A percentile compares a stretch with the other conserved stretches of the same genome.
Evolutionary conservation across 2,113 vertebrate species (phyloP).

Genomic region (Pedetes capensis): DNA sequence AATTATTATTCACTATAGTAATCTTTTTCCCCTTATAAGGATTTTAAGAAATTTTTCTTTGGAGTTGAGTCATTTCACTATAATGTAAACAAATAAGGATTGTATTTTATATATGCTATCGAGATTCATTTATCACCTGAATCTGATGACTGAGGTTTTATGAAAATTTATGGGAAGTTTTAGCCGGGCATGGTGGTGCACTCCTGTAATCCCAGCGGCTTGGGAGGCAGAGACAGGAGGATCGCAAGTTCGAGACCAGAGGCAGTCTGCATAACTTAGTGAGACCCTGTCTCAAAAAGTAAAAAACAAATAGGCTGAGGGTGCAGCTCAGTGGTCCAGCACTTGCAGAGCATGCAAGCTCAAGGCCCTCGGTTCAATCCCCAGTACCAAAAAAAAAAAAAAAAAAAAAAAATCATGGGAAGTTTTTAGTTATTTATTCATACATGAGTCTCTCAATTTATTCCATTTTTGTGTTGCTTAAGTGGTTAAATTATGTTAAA

Average conservation of each 20-base stretch:
- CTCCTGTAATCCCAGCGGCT: too few species aligned
- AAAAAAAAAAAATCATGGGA: too few species aligned
- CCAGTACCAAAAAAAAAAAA: too few species aligned
- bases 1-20: neutral
- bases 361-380: too few species aligned
- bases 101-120: neutral
- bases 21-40: neutral
- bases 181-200: too few species aligned
- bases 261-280: too few species aligned
- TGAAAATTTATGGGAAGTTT: neutral
- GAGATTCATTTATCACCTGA: neutral
- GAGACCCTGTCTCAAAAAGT: too few species aligned
- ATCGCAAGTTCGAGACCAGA: too few species aligned
- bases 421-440: neutral
- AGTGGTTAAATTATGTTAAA: neutral
- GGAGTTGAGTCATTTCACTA: neutral
- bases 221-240: too few species aligned
- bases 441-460: neutral
- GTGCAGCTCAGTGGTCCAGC: too few species aligned
- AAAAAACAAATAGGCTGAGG: too few species aligned
- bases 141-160: neutral
- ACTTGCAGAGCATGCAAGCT: too few species aligned
- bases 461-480: neutral
- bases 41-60: neutral
- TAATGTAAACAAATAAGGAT: neutral